Percentiles rank a stretch among this genome's conserved stretches.
Evolutionary conservation across 2,113 vertebrate species (phyloP).

Genomic region (Reinhardtius hippoglossoides): DNA sequence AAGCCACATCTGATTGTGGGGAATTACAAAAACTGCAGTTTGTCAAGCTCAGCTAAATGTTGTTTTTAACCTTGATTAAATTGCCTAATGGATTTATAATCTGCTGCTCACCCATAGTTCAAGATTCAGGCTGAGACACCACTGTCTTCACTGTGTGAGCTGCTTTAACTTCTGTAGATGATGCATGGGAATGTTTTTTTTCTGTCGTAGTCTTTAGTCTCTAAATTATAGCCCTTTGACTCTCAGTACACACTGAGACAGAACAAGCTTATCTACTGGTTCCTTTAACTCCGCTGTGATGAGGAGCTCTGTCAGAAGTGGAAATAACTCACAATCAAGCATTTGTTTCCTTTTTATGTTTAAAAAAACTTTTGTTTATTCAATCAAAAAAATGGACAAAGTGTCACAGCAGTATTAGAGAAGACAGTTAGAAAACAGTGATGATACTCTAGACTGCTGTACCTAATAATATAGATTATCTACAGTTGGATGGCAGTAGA

Average conservation of each 20-base stretch:
- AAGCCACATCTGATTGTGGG: slow-evolving; percentile 38
- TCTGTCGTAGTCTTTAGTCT: neutral
- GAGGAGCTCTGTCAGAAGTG: neutral
- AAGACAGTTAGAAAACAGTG: neutral
- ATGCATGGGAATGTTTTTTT: neutral
- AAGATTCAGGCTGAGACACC: neutral
- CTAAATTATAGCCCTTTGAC: neutral
- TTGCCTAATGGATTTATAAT: neutral
- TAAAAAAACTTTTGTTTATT: neutral
- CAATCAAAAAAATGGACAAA: too few relatives aligned
- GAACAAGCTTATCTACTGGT: neutral
- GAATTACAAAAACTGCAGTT: slow-evolving; percentile 29
- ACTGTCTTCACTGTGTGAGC: neutral
- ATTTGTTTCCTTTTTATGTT: neutral
- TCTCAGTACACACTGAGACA: neutral
- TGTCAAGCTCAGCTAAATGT: slow-evolving; percentile 43
- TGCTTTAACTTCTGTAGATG: slow-evolving; percentile 3
- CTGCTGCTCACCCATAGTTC: neutral
- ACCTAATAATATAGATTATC: neutral
- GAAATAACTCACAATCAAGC: neutral
- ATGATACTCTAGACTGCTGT: neutral
- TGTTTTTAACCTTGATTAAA: slow-evolving; percentile 36
- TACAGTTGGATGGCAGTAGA: neutral
- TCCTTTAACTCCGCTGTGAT: neutral
- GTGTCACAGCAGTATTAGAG: neutral